Percentiles rank a stretch among this genome's conserved stretches.
phyloP scores from a whole-genome alignment of 1,140 invertebrate genomes.

The Pogonomyrmex californicus region DNA sequence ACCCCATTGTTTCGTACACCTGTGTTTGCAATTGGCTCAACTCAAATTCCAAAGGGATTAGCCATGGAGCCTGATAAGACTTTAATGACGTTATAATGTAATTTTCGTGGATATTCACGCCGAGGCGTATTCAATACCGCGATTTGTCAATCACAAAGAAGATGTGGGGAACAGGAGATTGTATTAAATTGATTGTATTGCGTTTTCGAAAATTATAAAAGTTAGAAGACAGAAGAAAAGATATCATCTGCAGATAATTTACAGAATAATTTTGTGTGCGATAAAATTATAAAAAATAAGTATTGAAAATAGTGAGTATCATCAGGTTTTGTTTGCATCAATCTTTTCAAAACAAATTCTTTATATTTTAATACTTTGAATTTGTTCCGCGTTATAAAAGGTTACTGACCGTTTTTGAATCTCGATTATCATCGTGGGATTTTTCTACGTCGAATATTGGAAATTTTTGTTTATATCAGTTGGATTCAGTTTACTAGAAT shows the following conservation, averaged over 20 bases:
- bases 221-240: neutral
- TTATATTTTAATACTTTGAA: conserved; percentile 11
- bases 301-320: neutral
- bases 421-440: neutral
- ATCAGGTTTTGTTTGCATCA: neutral
- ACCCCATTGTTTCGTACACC: conserved; percentile 73
- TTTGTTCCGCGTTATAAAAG: neutral
- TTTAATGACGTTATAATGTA: conserved; percentile 61
- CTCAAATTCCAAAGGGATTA: conserved; percentile 53
- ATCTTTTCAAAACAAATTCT: neutral
- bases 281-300: neutral
- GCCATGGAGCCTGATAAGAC: conserved; percentile 52
- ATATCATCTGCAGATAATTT: neutral
- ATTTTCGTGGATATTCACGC: conserved; percentile 58
- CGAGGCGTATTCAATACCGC: neutral
- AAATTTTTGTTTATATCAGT: neutral
- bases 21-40: conserved; percentile 70
- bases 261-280: neutral
- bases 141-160: neutral
- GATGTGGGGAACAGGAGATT: neutral
- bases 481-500: neutral
- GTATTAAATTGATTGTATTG: neutral
- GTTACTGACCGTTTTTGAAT: neutral
- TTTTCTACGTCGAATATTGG: neutral
- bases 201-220: neutral